These are phyloP conservation scores for Hirtodrosophila duncani DNA, from an alignment of 2,888 invertebrate genomes.

Conservation along the genomic window DNA sequence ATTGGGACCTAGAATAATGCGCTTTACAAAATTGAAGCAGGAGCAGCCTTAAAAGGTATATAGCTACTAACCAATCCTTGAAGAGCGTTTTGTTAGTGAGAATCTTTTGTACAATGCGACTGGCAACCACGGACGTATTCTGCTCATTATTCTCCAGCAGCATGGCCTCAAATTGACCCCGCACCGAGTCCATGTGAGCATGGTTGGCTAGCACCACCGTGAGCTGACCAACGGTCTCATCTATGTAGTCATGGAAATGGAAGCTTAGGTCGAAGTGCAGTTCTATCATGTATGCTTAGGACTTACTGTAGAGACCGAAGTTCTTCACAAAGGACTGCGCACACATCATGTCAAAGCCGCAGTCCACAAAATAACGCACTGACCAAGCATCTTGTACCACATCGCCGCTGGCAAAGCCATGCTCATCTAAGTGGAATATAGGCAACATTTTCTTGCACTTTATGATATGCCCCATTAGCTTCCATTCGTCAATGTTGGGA, in stretches of 20 bases:
- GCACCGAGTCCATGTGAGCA: slow-evolving; percentile 18
- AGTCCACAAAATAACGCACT: slow-evolving; percentile 39
- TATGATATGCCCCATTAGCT: slow-evolving; percentile 41
- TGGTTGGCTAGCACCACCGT: slow-evolving; percentile 31
- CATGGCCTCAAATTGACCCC: slow-evolving; percentile 27
- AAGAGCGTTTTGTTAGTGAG: slow-evolving; percentile 16
- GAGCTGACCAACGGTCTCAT: slow-evolving; percentile 36
- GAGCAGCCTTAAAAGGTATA: background rate
- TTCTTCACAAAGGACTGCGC: slow-evolving; percentile 47
- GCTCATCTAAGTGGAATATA: slow-evolving; percentile 37
- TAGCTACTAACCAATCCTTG: slow-evolving; percentile 31
- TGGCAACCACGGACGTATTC: slow-evolving; percentile 17
- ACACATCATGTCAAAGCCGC: slow-evolving; percentile 33
- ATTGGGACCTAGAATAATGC: slow-evolving; percentile 6
- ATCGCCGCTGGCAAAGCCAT: slow-evolving; percentile 38
- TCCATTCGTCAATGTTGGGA: slow-evolving; percentile 42
- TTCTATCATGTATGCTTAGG: background rate
- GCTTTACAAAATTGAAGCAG: background rate
- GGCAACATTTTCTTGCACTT: slow-evolving; percentile 48
- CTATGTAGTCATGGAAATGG: slow-evolving; percentile 5
- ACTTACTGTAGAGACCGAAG: slow-evolving; percentile 42
- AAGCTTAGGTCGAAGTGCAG: too few species aligned
- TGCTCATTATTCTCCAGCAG: slow-evolving; percentile 5
- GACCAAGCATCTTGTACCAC: slow-evolving; percentile 31
- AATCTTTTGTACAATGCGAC: slow-evolving; percentile 37